phyloP scores from a whole-genome alignment of 2,888 invertebrate species.

The Patella depressa region DNA sequence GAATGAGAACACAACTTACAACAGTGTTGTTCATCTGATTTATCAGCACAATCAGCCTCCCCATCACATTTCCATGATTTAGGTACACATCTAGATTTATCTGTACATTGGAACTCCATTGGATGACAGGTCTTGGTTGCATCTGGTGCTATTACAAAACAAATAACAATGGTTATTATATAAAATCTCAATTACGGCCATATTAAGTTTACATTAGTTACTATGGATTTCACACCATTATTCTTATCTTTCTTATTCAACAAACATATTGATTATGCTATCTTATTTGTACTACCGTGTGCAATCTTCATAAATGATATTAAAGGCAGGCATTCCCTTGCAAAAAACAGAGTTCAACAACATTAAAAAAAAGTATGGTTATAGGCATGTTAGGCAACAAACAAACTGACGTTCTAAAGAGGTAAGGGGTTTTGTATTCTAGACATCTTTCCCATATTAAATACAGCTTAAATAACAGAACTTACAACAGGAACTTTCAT shows the following conservation, averaged over 20 bases:
- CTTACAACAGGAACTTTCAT: slow-evolving; percentile 74
- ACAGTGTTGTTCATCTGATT: slow-evolving; percentile 77
- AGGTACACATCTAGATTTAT: slow-evolving; percentile 73
- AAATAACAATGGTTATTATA: no score
- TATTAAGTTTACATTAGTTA: no score
- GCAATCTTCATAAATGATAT: no score
- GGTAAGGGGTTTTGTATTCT: neutral
- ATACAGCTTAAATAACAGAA: slow-evolving; percentile 10
- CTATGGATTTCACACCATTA: no score
- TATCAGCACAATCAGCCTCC: slow-evolving; percentile 77
- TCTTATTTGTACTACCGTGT: no score
- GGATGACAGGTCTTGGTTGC: slow-evolving; percentile 28
- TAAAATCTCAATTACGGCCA: no score
- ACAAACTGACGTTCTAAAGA: neutral
- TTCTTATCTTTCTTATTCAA: no score
- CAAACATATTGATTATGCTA: no score
- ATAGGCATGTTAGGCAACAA: neutral
- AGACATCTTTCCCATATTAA: neutral
- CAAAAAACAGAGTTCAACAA: neutral
- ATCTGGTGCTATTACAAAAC: neutral
- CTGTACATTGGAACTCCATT: slow-evolving; percentile 81
- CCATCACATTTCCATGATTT: slow-evolving; percentile 64
- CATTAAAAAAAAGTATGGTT: neutral
- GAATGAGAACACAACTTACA: slow-evolving; percentile 33
- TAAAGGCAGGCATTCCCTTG: no score